phyloP scores from a whole-genome alignment of 2,888 invertebrate genomes.

The Hoplodrina ambigua region DNA sequence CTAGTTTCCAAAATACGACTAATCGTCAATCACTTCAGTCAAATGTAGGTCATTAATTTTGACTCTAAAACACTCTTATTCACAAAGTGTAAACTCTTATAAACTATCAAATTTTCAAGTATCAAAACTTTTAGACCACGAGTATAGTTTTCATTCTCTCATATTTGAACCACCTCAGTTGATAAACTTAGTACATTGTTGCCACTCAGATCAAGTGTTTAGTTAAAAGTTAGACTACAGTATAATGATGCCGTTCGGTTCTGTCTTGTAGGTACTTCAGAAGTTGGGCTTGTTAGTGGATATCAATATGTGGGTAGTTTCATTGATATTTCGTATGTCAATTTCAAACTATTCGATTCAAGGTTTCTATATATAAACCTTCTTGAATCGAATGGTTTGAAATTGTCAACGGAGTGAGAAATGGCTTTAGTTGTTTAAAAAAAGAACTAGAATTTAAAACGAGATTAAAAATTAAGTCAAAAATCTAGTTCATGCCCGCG shows the following conservation, averaged over 20 bases:
- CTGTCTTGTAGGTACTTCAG: slow-evolving; percentile 21
- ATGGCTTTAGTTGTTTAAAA: not conserved
- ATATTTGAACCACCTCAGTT: slow-evolving; percentile 22
- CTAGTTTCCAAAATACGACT: too few relatives aligned
- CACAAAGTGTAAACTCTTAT: not conserved
- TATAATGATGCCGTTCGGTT: slow-evolving; percentile 41
- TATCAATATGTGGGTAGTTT: slow-evolving; percentile 35
- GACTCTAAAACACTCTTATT: not conserved
- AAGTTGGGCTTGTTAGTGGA: slow-evolving; percentile 46
- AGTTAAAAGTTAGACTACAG: slow-evolving; percentile 51
- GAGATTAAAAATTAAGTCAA: too few relatives aligned
- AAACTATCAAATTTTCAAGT: slow-evolving; percentile 5
- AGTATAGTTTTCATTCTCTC: not conserved
- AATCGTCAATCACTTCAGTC: too few relatives aligned
- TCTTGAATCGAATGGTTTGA: not conserved
- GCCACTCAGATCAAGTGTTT: slow-evolving; percentile 45
- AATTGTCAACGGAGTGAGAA: not conserved
- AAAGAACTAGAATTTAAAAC: too few relatives aligned
- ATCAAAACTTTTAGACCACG: slow-evolving; percentile 9
- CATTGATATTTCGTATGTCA: not conserved
- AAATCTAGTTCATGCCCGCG: too few relatives aligned
- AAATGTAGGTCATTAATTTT: too few relatives aligned
- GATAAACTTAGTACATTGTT: slow-evolving; percentile 40
- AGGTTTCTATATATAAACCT: not conserved
- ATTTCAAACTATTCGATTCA: too few relatives aligned